Percentiles rank a stretch among this genome's conserved stretches.
Evolutionary conservation across 2,113 vertebrate genomes (phyloP).

Genomic region (Tylochromis polylepis): DNA sequence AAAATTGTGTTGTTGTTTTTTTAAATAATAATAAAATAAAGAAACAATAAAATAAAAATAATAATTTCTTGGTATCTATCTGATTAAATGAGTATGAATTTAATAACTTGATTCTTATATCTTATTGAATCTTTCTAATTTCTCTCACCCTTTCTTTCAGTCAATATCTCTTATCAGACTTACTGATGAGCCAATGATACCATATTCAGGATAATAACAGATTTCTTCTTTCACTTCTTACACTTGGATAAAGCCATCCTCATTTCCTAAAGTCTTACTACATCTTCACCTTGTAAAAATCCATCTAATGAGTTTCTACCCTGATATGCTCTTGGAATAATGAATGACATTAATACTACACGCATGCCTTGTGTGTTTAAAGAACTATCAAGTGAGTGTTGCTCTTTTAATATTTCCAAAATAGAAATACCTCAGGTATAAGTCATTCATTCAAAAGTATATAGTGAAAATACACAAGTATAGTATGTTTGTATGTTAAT

Average conservation of each 20-base stretch:
- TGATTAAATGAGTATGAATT: not conserved
- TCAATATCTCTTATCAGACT: not conserved
- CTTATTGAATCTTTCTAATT: not conserved
- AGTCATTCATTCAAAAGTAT: not conserved
- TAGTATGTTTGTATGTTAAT: not conserved
- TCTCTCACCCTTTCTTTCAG: not conserved
- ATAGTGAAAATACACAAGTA: not conserved
- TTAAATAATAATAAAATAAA: not conserved
- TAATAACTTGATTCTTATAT: not conserved
- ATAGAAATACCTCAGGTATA: not conserved
- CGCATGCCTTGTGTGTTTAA: not conserved
- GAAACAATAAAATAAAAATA: not conserved
- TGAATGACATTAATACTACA: fast-evolving
- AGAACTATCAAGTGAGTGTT: not conserved
- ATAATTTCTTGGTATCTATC: not conserved
- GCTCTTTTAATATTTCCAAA: not conserved
- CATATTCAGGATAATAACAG: not conserved
- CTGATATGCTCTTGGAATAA: not conserved
- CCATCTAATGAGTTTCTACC: not conserved
- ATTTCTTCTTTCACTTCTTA: not conserved
- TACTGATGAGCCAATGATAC: not conserved
- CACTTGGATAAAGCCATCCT: not conserved
- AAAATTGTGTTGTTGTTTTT: not conserved
- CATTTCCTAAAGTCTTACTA: not conserved
- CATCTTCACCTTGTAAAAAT: not conserved